These are phyloP conservation scores for Magallana nippona DNA, from an alignment of 2,888 invertebrate species.

Conservation along the genomic window DNA sequence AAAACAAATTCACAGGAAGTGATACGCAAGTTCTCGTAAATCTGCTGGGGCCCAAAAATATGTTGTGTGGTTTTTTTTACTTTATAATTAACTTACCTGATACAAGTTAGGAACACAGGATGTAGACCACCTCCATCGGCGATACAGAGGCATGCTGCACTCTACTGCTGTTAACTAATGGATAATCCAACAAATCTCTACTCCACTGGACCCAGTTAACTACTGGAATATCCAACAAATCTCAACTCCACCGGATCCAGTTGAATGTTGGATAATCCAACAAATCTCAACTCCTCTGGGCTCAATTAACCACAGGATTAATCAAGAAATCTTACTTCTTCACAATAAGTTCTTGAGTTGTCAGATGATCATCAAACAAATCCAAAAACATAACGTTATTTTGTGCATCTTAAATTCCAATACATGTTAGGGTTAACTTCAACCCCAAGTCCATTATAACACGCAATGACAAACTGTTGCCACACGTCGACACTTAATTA, in stretches of 20 bases:
- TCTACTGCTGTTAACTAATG: background rate
- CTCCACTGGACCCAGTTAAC: too few species aligned
- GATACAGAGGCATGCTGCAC: constrained; percentile 60
- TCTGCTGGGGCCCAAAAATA: background rate
- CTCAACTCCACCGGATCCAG: background rate
- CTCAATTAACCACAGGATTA: too few species aligned
- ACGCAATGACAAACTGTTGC: background rate
- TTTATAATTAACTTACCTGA: constrained; percentile 45
- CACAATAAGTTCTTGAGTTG: too few species aligned
- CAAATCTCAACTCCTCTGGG: background rate
- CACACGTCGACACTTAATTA: background rate
- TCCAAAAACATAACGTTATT: too few species aligned
- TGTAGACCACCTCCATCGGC: constrained; percentile 65
- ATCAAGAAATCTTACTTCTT: too few species aligned
- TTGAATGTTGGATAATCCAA: background rate
- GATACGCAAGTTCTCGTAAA: background rate
- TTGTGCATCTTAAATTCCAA: too few species aligned
- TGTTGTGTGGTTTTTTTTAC: background rate
- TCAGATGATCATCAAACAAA: too few species aligned
- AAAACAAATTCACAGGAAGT: background rate
- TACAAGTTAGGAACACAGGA: constrained; percentile 62
- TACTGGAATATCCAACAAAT: too few species aligned
- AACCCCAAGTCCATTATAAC: background rate
- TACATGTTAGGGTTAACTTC: too few species aligned
- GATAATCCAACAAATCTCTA: background rate